A percentile compares a stretch with the other conserved stretches of the same genome.
Conservation (phyloP, 2,888 invertebrate genomes). For the Parascotia fuliginaria region DNA sequence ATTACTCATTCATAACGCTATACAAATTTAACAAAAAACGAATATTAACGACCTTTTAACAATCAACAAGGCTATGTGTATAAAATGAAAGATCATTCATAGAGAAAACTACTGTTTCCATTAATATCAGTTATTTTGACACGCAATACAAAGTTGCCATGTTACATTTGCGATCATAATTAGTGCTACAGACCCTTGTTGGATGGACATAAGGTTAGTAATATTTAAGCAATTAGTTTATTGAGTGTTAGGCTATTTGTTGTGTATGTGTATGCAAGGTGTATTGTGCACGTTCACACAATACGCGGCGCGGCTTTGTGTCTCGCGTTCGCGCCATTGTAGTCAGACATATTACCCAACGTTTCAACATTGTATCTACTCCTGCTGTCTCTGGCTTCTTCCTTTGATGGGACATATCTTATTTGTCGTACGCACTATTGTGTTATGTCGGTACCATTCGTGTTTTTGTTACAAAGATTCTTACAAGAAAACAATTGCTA, state of each 20-base stretch:
- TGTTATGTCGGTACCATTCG: conserved; percentile 30
- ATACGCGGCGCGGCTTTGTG: conserved; percentile 80
- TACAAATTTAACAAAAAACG: neutral
- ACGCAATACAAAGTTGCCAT: conserved; percentile 59
- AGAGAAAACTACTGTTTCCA: conserved; percentile 67
- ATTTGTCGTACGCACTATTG: conserved; percentile 62
- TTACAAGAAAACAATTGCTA: conserved; percentile 30
- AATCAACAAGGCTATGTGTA: conserved; percentile 54
- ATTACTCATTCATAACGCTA: neutral
- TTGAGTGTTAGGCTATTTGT: conserved; percentile 53
- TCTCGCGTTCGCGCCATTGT: conserved; percentile 79
- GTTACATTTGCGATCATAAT: conserved; percentile 30
- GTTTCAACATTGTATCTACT: conserved; percentile 79
- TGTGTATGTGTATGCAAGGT: conserved; percentile 76
- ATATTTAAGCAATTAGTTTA: conserved; percentile 59
- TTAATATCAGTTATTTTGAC: conserved; percentile 76
- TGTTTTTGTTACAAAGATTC: conserved; percentile 28
- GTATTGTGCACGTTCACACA: conserved; percentile 82
- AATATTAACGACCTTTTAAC: conserved; percentile 22
- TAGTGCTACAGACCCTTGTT: conserved; percentile 34
- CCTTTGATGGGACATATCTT: conserved; percentile 77
- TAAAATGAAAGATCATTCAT: conserved; percentile 62
- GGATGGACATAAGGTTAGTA: conserved; percentile 50
- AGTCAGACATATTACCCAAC: conserved; percentile 82
- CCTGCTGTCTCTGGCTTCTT: conserved; percentile 73